Evolutionary conservation across 2,888 invertebrate genomes (phyloP).

Genomic region (Eilema sororculum): DNA sequence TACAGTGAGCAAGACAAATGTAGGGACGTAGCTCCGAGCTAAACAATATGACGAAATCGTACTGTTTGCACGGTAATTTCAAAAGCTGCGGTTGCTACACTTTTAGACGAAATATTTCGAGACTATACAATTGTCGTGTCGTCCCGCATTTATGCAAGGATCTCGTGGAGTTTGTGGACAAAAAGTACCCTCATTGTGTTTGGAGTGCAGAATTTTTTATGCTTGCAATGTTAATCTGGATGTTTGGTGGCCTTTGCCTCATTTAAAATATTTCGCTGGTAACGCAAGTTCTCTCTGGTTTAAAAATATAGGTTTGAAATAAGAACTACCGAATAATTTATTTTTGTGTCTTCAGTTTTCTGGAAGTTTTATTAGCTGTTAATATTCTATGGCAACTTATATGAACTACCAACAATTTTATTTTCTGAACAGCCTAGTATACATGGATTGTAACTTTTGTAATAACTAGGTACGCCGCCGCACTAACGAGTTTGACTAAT

Average conservation of each 20-base stretch:
- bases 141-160: slow-evolving; percentile 30
- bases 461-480: slow-evolving; percentile 30
- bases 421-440: too few species aligned
- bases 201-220: slow-evolving; percentile 29
- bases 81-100: slow-evolving; percentile 46
- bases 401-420: too few species aligned
- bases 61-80: slow-evolving; percentile 67
- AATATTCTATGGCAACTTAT: too few species aligned
- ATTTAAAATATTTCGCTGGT: slow-evolving; percentile 14
- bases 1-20: slow-evolving; percentile 62
- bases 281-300: neutral
- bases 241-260: slow-evolving; percentile 20
- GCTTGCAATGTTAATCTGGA: slow-evolving; percentile 25
- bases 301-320: slow-evolving; percentile 1
- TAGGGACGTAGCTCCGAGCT: slow-evolving; percentile 43
- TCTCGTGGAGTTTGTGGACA: slow-evolving; percentile 34
- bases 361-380: too few species aligned
- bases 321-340: neutral
- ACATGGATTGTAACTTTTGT: too few species aligned
- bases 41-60: slow-evolving; percentile 61
- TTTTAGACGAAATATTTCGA: slow-evolving; percentile 31
- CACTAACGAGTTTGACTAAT: slow-evolving; percentile 70
- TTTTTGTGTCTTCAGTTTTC: too few species aligned
- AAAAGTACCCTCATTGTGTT: slow-evolving; percentile 36
- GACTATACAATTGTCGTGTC: slow-evolving; percentile 28